These are phyloP conservation scores for Lepas anatifera DNA, from an alignment of 2,888 invertebrate species.

Conservation along the genomic window DNA sequence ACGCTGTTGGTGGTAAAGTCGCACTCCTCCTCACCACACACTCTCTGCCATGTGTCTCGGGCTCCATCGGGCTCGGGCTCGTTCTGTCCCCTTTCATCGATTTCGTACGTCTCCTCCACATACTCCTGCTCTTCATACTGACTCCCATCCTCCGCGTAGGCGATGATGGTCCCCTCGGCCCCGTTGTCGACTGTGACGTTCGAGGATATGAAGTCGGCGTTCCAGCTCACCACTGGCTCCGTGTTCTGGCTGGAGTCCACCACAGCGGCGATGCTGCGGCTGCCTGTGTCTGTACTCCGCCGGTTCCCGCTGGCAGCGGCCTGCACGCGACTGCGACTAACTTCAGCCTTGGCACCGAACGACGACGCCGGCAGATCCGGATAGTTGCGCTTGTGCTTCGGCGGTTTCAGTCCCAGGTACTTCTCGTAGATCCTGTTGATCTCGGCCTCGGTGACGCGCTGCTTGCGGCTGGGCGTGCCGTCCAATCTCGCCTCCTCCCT, in stretches of 20 bases:
- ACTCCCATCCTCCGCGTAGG: not conserved
- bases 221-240: not conserved
- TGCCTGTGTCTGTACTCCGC: not conserved
- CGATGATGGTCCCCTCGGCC: not conserved
- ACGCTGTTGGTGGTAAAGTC: not conserved
- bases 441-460: not conserved
- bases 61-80: not conserved
- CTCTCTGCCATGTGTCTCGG: not conserved
- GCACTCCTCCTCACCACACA: not conserved
- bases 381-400: not conserved
- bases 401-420: not conserved
- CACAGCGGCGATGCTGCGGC: too few species aligned
- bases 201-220: not conserved
- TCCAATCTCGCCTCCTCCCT: not conserved
- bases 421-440: constrained; percentile 7
- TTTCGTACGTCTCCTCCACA: not conserved
- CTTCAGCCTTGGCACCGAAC: too few species aligned
- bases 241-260: too few species aligned
- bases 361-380: not conserved
- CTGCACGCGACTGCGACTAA: too few species aligned
- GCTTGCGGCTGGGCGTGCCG: not conserved
- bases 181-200: not conserved
- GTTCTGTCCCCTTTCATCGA: too few species aligned
- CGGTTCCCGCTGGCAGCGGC: not conserved
- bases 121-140: not conserved